Conservation (phyloP, 2,888 invertebrate genomes). For the Nephrocerus scutellatus region DNA sequence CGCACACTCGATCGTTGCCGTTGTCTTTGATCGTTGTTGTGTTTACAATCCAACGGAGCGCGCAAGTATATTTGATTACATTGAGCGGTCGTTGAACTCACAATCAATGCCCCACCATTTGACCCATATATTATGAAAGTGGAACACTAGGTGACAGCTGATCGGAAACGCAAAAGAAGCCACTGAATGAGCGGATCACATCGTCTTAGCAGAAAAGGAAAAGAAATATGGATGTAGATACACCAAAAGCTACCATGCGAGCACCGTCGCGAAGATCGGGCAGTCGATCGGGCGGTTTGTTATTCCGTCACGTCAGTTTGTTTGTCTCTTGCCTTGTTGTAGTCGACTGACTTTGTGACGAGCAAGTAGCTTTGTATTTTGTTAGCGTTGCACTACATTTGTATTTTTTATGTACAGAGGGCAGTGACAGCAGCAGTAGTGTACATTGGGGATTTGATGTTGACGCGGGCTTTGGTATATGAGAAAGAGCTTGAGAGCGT, state of each 20-base stretch:
- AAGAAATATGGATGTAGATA: conserved; percentile 1
- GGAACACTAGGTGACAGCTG: conserved; percentile 43
- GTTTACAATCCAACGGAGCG: too few relatives aligned
- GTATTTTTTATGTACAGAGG: conserved; percentile 18
- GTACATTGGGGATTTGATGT: conserved; percentile 14
- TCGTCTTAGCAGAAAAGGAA: conserved; percentile 7
- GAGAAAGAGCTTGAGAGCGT: too few relatives aligned
- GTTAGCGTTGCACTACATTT: conserved; percentile 9
- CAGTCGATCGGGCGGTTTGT: not conserved
- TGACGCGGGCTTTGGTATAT: too few relatives aligned
- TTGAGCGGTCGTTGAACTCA: conserved; percentile 33
- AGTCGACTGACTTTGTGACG: conserved; percentile 2
- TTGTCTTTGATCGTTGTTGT: too few relatives aligned
- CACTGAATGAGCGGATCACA: conserved; percentile 10
- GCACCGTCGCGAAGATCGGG: conserved; percentile 1
- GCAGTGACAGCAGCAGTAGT: conserved; percentile 23
- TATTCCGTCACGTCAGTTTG: conserved; percentile 16
- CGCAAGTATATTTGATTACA: conserved; percentile 24
- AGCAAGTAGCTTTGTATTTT: conserved; percentile 11
- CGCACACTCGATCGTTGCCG: too few relatives aligned
- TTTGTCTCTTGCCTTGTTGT: conserved; percentile 11
- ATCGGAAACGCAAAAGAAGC: conserved; percentile 30
- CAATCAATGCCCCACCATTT: conserved; percentile 35
- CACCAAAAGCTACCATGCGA: conserved; percentile 1
- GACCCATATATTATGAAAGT: conserved; percentile 41